Evolutionary conservation across 2,888 invertebrate genomes (phyloP), one percentile per base, ranked within the genome.

Genomic region (Mallateleia sp.): DNA sequence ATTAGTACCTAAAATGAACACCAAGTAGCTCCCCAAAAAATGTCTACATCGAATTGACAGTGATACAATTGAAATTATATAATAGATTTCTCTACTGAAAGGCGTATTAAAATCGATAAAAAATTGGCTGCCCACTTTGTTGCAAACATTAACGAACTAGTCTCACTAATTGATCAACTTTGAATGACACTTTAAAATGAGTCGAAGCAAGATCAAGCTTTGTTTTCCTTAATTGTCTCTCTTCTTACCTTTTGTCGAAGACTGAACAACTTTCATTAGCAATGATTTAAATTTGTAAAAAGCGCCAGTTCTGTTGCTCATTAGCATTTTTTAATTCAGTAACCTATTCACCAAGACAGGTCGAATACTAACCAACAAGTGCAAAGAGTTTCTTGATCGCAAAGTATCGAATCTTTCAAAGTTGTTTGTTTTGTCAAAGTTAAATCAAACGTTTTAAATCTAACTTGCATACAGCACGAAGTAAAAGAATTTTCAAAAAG

Each of bases 241-340:
- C n/a, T n/a, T n/a, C n/a, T n/a, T n/a, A n/a, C n/a, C n/a, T n/a
- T 38, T 38, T 38, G 6, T 38, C 11, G 11, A 11, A 9, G 38
- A 38, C 11, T 38, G 5, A 38, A 38, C 38, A 9, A 38, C 11
- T 38, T 38, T 9, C 2, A 9, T 38, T 38, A 2, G 38, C 28
- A 28, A 28, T 28, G 28, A 28, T 28, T 38, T 38, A 11, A 38
- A 38, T 38, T 38, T 45, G 45, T n/a, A 45, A n/a, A 9, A 62
- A 42, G 22, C 62, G 42, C 62, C 42, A 69, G 66, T 77, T 77
- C 64, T 75, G 75, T 75, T 64, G 56, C 60, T 34, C 25, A 56
- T 66, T 56, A 52, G n/a, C 34, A 52, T 54, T 66, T 45, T n/a
- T 45, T 45, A 28, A 77, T 66, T 66, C 32, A 77, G 56, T 56